phyloP scores from a whole-genome alignment of 2,113 vertebrate genomes.

The Nesogale talazaci region DNA sequence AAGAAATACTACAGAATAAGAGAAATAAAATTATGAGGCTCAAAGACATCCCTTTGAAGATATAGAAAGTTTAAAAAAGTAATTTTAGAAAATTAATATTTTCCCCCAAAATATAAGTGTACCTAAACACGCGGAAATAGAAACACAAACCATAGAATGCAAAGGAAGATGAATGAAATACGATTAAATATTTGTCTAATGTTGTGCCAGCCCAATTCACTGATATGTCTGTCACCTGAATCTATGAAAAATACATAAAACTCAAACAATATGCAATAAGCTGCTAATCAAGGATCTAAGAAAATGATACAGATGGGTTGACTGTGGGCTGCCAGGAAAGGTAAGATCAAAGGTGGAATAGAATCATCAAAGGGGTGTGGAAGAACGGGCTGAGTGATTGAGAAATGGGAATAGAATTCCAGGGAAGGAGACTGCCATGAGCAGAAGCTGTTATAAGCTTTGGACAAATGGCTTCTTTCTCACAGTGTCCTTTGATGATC shows the following conservation, averaged over 20 bases:
- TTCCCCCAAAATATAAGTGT: background rate
- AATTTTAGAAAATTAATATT: background rate
- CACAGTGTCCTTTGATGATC: conserved; percentile 28
- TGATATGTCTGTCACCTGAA: background rate
- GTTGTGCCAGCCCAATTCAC: background rate
- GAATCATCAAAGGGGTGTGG: background rate
- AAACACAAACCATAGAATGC: background rate
- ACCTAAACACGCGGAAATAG: background rate
- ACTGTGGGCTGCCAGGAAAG: background rate
- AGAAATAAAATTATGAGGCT: background rate
- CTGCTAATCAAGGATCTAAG: background rate
- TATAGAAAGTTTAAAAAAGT: too few relatives aligned
- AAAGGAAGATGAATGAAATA: background rate
- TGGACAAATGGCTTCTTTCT: background rate
- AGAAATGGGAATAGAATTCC: background rate
- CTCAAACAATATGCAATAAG: background rate
- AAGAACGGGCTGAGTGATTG: background rate
- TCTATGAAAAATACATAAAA: background rate
- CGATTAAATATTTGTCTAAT: background rate
- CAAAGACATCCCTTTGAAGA: background rate
- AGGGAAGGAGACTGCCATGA: background rate
- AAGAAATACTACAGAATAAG: conserved; percentile 3
- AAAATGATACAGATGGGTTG: background rate
- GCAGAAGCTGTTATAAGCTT: conserved; percentile 29
- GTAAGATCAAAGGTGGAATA: background rate